A percentile compares a stretch with the other conserved stretches of the same genome.
Evolutionary conservation across 2,888 invertebrate species (phyloP).

Genomic region (Elysia crispata): DNA sequence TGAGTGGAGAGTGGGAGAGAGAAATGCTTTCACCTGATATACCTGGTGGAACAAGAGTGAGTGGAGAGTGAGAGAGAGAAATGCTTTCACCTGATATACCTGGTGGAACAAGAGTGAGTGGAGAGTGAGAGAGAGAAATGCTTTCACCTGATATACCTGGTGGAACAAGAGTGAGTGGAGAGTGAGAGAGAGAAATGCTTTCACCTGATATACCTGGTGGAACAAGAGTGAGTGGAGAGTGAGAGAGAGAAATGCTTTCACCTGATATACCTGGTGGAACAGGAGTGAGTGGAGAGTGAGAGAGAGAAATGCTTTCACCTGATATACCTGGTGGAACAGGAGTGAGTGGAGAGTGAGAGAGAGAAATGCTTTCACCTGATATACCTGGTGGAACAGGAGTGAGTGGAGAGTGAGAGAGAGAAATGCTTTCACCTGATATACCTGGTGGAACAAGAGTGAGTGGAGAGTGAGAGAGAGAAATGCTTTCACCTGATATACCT

Average conservation of each 20-base stretch:
- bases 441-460: slow-evolving; percentile 92
- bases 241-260: slow-evolving; percentile 84
- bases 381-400: slow-evolving; percentile 94
- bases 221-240: slow-evolving; percentile 83
- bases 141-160: slow-evolving; percentile 94
- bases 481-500: slow-evolving; percentile 92
- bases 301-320: slow-evolving; percentile 86
- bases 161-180: slow-evolving; percentile 85
- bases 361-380: slow-evolving; percentile 90
- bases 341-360: background rate
- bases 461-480: slow-evolving; percentile 75
- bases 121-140: slow-evolving; percentile 77
- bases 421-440: slow-evolving; percentile 92
- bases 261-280: slow-evolving; percentile 96
- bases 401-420: background rate
- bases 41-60: slow-evolving; percentile 92
- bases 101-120: slow-evolving; percentile 88
- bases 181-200: slow-evolving; percentile 82
- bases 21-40: slow-evolving; percentile 93
- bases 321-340: slow-evolving; percentile 97
- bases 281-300: slow-evolving; percentile 78
- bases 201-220: slow-evolving; percentile 93
- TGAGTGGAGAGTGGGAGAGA: background rate
- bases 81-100: slow-evolving; percentile 94
- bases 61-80: background rate